Base-by-base conservation (phyloP, 2,888 invertebrate species). In the Reticulitermes lucifugus region DNA sequence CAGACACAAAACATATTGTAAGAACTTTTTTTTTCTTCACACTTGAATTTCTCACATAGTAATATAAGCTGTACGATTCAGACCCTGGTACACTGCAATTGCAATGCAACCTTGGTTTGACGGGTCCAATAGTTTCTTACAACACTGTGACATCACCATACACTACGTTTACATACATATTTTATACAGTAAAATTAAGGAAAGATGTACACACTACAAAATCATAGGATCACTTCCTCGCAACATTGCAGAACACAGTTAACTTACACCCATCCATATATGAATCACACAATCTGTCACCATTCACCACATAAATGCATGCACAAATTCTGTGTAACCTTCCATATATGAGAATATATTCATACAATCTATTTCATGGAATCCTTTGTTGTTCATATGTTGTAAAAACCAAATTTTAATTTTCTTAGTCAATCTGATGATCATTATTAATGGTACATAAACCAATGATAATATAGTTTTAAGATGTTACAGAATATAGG, bases 251-350 rank as follows among this genome's bases (percentile, higher is more conserved):
- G 10, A 73, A 73, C 73, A 73, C 41, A 46, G 41, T 41, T 41
- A 41, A 35, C 14, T 73, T 25, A 73, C 14, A 10, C 73, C 3
- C 73, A 73, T 41, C 73, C 77, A 77, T 21, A 70, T n/a, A 70
- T 18, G 22, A n/a, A 65, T 46, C 65, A 65, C 65, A 43, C 81
- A 80, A 60, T 80, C 55, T 12, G 46, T 46, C 46, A 46, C 46
- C 81, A 81, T 81, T 65, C 81, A 81, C 81, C 70, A 81, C 81
- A 81, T 70, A 55, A 70, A 81, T 81, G 81, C 81, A 81, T 81
- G 81, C 81, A 81, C 41, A 81, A 80, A 59, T 35, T 41, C 25
- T 65, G 60, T 29, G 9, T 71, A 71, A 71, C 71, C 71, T 71
- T 71, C 29, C 71, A 25, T 71, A 29, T 12, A 71, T 7, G 35